phyloP scores from a whole-genome alignment of 2,797 vertebrate species.

The Paguma larvata region DNA sequence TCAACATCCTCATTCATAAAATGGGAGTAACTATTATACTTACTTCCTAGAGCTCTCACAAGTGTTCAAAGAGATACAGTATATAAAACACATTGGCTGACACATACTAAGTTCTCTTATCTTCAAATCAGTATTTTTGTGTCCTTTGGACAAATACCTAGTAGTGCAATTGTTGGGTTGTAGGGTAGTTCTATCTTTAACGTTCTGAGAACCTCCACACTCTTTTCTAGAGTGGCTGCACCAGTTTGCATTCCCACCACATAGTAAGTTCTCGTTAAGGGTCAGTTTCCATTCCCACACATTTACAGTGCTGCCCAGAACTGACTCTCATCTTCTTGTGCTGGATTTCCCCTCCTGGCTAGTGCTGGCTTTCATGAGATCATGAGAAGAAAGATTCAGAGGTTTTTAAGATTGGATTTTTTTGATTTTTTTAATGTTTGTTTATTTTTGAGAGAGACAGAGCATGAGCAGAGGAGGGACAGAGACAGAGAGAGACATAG shows the following conservation, averaged over 20 bases:
- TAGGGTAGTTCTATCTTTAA: too few species aligned
- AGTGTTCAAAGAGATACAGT: neutral
- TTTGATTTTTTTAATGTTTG: too few species aligned
- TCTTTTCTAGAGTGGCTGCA: too few species aligned
- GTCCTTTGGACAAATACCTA: too few species aligned
- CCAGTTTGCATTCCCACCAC: neutral
- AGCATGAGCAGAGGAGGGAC: too few species aligned
- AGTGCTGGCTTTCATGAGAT: slow-evolving; percentile 15
- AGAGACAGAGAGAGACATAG: too few species aligned
- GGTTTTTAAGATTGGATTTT: slow-evolving; percentile 35
- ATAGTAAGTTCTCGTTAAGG: neutral
- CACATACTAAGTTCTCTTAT: neutral
- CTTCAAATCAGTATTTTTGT: too few species aligned
- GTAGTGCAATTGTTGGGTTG: too few species aligned
- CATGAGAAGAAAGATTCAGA: neutral
- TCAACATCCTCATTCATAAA: slow-evolving; percentile 8
- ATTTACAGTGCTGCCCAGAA: neutral
- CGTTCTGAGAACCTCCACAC: too few species aligned
- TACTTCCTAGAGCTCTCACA: neutral
- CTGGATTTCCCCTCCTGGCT: neutral
- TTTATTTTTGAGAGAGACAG: too few species aligned
- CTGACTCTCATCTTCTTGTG: neutral
- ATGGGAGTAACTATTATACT: neutral
- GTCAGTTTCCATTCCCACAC: neutral
- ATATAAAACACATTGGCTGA: neutral